Evolutionary conservation across 2,113 vertebrate species (phyloP), one percentile per base, ranked within the genome.

Genomic region (Tragulus kanchil): DNA sequence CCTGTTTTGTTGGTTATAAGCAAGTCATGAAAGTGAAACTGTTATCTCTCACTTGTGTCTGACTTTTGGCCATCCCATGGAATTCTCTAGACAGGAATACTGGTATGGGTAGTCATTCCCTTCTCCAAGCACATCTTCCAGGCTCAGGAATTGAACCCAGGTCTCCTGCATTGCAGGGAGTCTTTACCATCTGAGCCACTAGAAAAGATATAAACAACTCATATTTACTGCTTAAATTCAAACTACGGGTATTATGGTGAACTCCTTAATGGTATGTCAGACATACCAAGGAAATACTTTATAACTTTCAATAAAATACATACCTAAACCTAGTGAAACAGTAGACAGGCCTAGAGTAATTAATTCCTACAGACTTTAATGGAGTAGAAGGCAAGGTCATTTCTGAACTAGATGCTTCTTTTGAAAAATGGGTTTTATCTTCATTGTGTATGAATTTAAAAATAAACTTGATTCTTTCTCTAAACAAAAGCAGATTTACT

Each of bases 401-500:
- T 81, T 85, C 25, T 92, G 71, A 93, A 56, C 23, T 45, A 90
- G n/a, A 2, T 73, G 62, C 8, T 84, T 96, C 13, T 58, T 78
- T 50, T 90, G 19, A 48, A 83, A 78, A n/a, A 65, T 61, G 48
- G 2, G 62, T 65, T 84, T 15, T 45, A 21, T 88, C 13, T 82
- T 58, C 23, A 91, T 36, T 90, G 2, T 67, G n/a, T 17, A 77
- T 48, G 17, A 83, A 71, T 25, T 95, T 94, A 79, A n/a, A n/a
- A n/a, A n/a, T n/a, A 88, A 64, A 67, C 36, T 42, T 93, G 31
- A 54, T 93, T 83, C 17, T 89, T 86, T 81, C 14, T 87, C 50
- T 83, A 93, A 25, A 85, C 8, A 88, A 88, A 88, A 90, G 8
- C 26, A 79, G 28, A 25, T 65, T 94, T 92, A 83, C 50, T 52